Percentiles rank a stretch among this genome's conserved stretches.
Evolutionary conservation across 2,888 invertebrate species (phyloP).

Genomic region (Pachliopta kotzebuea): DNA sequence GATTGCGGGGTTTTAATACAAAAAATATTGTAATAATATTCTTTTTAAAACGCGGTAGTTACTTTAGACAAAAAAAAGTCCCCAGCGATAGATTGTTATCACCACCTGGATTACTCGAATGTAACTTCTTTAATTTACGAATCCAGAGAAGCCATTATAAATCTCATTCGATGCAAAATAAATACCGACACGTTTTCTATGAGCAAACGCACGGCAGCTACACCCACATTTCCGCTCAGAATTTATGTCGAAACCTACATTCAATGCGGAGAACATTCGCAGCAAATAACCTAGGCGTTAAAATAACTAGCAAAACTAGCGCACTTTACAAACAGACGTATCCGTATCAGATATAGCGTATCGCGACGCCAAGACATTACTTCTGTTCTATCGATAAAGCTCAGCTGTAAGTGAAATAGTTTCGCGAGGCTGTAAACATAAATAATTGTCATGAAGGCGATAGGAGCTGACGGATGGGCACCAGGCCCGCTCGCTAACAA

Average conservation of each 20-base stretch:
- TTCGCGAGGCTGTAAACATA: constrained; percentile 72
- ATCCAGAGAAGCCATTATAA: constrained; percentile 53
- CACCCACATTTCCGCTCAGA: constrained; percentile 76
- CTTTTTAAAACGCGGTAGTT: background rate
- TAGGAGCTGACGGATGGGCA: constrained; percentile 72
- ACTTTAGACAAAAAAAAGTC: background rate
- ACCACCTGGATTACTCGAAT: constrained; percentile 17
- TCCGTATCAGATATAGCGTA: constrained; percentile 77
- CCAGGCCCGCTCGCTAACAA: constrained; percentile 57
- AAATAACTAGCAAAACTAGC: constrained; percentile 75
- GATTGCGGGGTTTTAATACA: background rate
- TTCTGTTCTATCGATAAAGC: constrained; percentile 78
- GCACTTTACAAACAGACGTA: constrained; percentile 80
- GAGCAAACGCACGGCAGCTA: constrained; percentile 69
- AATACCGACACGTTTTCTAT: constrained; percentile 59
- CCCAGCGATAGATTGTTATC: constrained; percentile 18
- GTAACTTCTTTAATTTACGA: constrained; percentile 45
- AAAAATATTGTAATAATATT: background rate
- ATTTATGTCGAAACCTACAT: constrained; percentile 77
- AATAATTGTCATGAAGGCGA: constrained; percentile 79
- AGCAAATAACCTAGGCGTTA: constrained; percentile 78
- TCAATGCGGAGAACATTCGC: constrained; percentile 70
- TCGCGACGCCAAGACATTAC: constrained; percentile 76
- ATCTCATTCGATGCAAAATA: constrained; percentile 65
- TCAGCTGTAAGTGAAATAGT: constrained; percentile 78